Evolutionary conservation across 2,113 vertebrate species (phyloP).

Genomic region (Dasyurus viverrinus): DNA sequence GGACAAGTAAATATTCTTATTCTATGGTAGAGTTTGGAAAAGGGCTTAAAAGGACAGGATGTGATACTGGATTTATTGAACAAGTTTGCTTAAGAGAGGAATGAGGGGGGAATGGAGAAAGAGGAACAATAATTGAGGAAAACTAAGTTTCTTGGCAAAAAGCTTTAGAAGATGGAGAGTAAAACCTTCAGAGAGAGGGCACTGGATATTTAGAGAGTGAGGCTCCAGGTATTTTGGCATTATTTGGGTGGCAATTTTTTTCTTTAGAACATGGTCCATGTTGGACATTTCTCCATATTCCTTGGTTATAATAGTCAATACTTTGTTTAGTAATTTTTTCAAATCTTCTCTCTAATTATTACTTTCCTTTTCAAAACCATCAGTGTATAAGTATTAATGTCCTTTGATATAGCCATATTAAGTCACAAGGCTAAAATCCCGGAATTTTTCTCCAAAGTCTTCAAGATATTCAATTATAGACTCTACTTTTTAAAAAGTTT

Average conservation of each 20-base stretch:
- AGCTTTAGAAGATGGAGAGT: background rate
- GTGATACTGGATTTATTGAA: background rate
- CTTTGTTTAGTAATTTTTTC: background rate
- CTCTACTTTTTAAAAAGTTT: no score
- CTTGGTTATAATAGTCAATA: background rate
- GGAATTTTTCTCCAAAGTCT: conserved; percentile 42
- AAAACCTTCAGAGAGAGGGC: background rate
- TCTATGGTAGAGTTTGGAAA: background rate
- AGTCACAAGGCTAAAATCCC: background rate
- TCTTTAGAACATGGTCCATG: no score
- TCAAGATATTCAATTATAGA: conserved; percentile 9
- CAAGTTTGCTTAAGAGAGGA: background rate
- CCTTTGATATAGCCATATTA: background rate
- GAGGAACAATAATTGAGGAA: background rate
- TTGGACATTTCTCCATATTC: background rate
- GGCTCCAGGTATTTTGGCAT: background rate
- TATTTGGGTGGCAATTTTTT: background rate
- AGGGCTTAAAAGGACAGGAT: background rate
- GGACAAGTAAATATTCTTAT: background rate
- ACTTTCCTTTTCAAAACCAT: conserved; percentile 3
- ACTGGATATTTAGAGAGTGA: background rate
- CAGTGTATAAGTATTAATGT: background rate
- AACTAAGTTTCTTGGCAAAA: background rate
- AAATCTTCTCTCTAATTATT: background rate
- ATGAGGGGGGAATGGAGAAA: background rate